Percentiles rank a stretch among this genome's conserved stretches.
These are phyloP conservation scores for Eilema griseolum DNA, from an alignment of 2,888 invertebrate species.

Conservation along the genomic window DNA sequence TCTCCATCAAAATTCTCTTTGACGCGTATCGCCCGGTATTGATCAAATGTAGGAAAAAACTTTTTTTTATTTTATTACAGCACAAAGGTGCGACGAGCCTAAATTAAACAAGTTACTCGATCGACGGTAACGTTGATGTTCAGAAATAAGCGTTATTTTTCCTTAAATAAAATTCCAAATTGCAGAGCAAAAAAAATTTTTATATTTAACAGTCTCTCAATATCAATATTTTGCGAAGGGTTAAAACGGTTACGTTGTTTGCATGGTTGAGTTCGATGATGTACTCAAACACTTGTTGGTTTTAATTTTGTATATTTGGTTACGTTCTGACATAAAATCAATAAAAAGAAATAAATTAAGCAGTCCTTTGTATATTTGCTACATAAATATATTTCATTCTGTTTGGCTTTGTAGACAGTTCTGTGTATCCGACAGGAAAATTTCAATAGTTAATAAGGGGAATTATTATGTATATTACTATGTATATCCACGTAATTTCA, in stretches of 20 bases:
- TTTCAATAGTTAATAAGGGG: conserved; percentile 6
- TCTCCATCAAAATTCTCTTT: conserved; percentile 56
- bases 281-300: conserved; percentile 44
- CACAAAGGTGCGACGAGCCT: conserved; percentile 70
- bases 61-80: conserved; percentile 67
- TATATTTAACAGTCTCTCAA: conserved; percentile 59
- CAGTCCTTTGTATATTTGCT: background rate
- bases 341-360: conserved; percentile 11
- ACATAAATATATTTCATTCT: conserved; percentile 8
- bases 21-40: conserved; percentile 57
- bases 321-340: conserved; percentile 14
- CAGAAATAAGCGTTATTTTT: conserved; percentile 56
- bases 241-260: conserved; percentile 62
- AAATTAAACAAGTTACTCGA: conserved; percentile 70
- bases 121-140: conserved; percentile 43
- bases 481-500: background rate
- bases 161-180: conserved; percentile 52
- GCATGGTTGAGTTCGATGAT: conserved; percentile 62
- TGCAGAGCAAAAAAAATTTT: conserved; percentile 28
- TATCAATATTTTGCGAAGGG: conserved; percentile 68
- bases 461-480: conserved; percentile 31
- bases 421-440: background rate
- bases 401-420: background rate
- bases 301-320: conserved; percentile 34
- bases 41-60: conserved; percentile 58